These are phyloP conservation scores for Calliopum simillimum DNA, from an alignment of 2,888 invertebrate genomes.

Conservation along the genomic window DNA sequence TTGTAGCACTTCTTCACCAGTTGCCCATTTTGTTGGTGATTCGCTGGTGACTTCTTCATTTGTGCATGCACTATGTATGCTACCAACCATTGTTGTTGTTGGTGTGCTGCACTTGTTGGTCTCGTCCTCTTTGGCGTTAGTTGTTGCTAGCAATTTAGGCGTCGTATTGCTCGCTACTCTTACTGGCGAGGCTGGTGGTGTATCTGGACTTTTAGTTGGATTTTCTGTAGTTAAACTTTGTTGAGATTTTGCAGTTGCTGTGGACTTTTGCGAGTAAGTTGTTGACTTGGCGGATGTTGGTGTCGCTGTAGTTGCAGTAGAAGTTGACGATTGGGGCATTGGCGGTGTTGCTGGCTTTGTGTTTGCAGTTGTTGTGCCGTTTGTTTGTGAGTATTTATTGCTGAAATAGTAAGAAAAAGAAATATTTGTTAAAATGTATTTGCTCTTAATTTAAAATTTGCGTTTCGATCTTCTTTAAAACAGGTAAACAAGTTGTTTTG, in stretches of 20 bases:
- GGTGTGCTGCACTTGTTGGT: slow-evolving; percentile 43
- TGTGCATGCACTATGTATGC: slow-evolving; percentile 44
- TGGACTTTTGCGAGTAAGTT: slow-evolving; percentile 61
- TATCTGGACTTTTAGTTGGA: neutral
- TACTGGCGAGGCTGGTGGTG: neutral
- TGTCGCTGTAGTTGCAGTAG: neutral
- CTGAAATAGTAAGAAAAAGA: slow-evolving; percentile 31
- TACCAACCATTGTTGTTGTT: slow-evolving; percentile 45
- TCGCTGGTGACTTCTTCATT: slow-evolving; percentile 47
- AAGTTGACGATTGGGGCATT: neutral
- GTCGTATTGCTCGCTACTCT: neutral
- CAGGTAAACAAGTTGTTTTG: too few relatives aligned
- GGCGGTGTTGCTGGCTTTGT: slow-evolving; percentile 18
- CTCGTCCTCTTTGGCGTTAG: neutral
- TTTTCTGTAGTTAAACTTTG: slow-evolving; percentile 28
- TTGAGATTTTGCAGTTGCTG: slow-evolving; percentile 57
- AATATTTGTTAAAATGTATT: too few relatives aligned
- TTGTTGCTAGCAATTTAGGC: slow-evolving; percentile 3
- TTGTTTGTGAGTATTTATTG: slow-evolving; percentile 47
- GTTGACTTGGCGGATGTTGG: slow-evolving; percentile 47
- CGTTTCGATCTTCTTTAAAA: too few relatives aligned
- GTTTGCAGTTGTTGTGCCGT: slow-evolving; percentile 34
- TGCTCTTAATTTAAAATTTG: too few relatives aligned
- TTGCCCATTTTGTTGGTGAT: slow-evolving; percentile 43
- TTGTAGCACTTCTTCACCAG: slow-evolving; percentile 36